These are phyloP conservation scores for Eretmocerus hayati DNA, from an alignment of 2,888 invertebrate genomes.

Conservation along the genomic window DNA sequence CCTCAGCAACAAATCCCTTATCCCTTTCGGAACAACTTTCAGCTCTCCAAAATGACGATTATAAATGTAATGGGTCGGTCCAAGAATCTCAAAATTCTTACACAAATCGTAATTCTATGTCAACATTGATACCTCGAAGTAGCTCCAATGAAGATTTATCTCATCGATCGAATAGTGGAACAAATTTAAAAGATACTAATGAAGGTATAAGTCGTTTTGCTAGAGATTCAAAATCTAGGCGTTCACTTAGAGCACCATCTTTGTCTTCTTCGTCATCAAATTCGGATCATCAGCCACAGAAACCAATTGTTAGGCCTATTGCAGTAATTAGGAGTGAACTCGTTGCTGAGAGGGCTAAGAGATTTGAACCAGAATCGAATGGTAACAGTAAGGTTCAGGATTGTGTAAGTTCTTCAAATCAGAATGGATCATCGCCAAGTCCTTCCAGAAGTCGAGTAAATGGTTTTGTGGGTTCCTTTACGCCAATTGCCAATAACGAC, in stretches of 20 bases:
- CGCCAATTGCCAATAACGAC: conserved; percentile 19
- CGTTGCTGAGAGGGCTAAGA: conserved; percentile 12
- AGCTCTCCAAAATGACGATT: neutral
- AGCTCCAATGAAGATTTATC: conserved; percentile 50
- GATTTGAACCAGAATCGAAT: conserved; percentile 9
- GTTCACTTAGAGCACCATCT: conserved; percentile 52
- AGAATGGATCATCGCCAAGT: no score
- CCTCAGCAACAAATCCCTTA: no score
- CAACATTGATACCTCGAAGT: conserved; percentile 29
- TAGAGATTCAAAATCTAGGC: conserved; percentile 57
- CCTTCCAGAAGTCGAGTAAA: neutral
- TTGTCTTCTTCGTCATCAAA: no score
- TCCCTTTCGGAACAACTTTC: conserved; percentile 8
- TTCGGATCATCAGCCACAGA: no score
- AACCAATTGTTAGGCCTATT: neutral
- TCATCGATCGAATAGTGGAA: no score
- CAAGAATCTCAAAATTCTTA: neutral
- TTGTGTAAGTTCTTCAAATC: no score
- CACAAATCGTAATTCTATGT: no score
- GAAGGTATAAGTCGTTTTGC: conserved; percentile 56
- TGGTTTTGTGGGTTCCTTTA: conserved; percentile 5
- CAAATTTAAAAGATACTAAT: conserved; percentile 33
- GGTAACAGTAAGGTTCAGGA: no score
- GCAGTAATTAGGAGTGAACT: conserved; percentile 1
- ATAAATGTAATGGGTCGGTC: neutral